Percentiles rank a stretch among this genome's conserved stretches.
phyloP scores from a whole-genome alignment of 2,888 invertebrate genomes.

The Papilio protenor region DNA sequence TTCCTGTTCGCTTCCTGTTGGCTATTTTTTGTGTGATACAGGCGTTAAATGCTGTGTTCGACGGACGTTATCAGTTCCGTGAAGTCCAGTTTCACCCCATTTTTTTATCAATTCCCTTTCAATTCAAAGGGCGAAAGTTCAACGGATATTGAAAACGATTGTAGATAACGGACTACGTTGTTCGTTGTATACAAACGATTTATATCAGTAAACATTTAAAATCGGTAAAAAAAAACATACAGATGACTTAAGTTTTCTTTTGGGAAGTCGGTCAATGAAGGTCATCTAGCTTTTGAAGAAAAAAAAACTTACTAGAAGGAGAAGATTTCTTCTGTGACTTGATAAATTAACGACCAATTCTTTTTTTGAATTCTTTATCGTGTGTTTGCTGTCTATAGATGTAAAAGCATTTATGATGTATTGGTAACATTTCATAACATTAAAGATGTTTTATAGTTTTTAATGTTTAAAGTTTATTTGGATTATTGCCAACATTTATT shows the following conservation, averaged over 20 bases:
- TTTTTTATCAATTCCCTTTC: constrained; percentile 34
- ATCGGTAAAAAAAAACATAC: too few relatives aligned
- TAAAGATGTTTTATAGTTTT: neutral
- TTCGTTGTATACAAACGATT: neutral
- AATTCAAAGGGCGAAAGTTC: constrained; percentile 41
- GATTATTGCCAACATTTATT: constrained; percentile 5
- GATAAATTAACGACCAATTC: too few relatives aligned
- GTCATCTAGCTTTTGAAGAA: too few relatives aligned
- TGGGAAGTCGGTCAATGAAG: too few relatives aligned
- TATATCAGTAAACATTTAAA: neutral
- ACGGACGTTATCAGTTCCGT: constrained; percentile 29
- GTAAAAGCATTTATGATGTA: neutral
- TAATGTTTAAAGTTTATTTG: constrained; percentile 9
- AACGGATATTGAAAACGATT: constrained; percentile 38
- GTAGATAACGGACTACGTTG: neutral
- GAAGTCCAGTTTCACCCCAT: constrained; percentile 11
- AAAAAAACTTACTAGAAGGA: too few relatives aligned
- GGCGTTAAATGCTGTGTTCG: neutral
- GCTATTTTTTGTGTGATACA: neutral
- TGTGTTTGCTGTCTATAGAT: too few relatives aligned
- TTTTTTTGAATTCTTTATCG: too few relatives aligned
- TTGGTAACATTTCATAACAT: neutral
- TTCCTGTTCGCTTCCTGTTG: neutral
- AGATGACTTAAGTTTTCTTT: too few relatives aligned
- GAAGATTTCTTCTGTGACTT: too few relatives aligned